phyloP scores from a whole-genome alignment of 2,888 invertebrate species.

The Parapristionchus giblindavisi region DNA sequence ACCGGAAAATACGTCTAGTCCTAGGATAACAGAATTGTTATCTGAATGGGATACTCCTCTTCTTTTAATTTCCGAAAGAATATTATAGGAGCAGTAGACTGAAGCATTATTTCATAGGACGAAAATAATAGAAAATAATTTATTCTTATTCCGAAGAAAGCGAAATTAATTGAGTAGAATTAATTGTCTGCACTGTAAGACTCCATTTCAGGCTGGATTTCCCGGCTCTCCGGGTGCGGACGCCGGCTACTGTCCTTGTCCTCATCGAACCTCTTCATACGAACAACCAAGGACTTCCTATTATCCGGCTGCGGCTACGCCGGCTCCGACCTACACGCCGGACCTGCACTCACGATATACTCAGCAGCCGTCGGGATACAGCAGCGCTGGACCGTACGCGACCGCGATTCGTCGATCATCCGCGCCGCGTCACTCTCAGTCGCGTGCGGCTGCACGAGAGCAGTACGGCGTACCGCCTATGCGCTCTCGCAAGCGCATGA shows the following conservation, averaged over 20 bases:
- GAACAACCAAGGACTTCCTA: not conserved
- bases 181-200: not conserved
- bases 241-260: constrained; percentile 34
- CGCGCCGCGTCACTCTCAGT: no score
- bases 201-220: not conserved
- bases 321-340: constrained; percentile 8
- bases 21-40: no score
- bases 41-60: no score
- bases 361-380: no score
- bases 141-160: not conserved
- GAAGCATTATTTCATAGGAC: no score
- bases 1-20: no score
- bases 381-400: not conserved
- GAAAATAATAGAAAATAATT: no score
- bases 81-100: no score
- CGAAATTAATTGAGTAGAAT: not conserved
- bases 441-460: constrained; percentile 7
- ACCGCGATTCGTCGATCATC: not conserved
- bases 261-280: constrained; percentile 5
- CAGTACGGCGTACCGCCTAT: constrained; percentile 19
- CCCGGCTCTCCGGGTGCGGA: constrained; percentile 9
- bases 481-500: not conserved
- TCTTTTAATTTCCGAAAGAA: no score
- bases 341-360: not conserved
- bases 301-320: not conserved